These are phyloP conservation scores for Drosophila leontia DNA, from an alignment of 1,140 invertebrate species.

Conservation along the genomic window DNA sequence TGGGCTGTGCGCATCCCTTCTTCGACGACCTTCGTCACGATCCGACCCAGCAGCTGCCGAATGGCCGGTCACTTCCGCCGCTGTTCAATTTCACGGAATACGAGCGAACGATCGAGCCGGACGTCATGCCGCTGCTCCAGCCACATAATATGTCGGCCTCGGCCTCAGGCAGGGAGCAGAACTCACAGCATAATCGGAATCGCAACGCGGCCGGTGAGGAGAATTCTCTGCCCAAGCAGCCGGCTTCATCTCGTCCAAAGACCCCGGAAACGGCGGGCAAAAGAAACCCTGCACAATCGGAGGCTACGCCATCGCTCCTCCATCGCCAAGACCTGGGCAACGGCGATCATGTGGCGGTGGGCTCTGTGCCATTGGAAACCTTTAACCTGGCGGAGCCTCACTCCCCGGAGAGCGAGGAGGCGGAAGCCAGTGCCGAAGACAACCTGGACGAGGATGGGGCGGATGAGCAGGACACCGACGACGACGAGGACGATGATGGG, in stretches of 20 bases:
- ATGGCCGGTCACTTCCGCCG: slow-evolving; percentile 48
- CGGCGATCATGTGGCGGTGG: slow-evolving; percentile 54
- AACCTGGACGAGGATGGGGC: slow-evolving; percentile 18
- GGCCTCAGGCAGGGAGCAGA: background rate
- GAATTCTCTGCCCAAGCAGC: background rate
- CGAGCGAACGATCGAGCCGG: slow-evolving; percentile 56
- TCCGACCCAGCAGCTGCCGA: slow-evolving; percentile 61
- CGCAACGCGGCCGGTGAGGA: slow-evolving; percentile 62
- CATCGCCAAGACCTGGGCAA: slow-evolving; percentile 55
- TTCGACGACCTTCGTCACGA: slow-evolving; percentile 70
- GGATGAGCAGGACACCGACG: slow-evolving; percentile 29
- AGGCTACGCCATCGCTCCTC: background rate
- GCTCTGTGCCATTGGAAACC: slow-evolving; percentile 9
- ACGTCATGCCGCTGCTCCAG: slow-evolving; percentile 28
- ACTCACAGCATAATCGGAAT: background rate
- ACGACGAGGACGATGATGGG: slow-evolving; percentile 38
- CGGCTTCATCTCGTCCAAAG: background rate
- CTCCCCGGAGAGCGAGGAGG: slow-evolving; percentile 20
- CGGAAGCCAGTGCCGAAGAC: slow-evolving; percentile 26
- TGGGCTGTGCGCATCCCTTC: slow-evolving; percentile 68
- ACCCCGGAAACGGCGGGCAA: slow-evolving; percentile 2
- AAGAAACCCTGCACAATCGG: background rate
- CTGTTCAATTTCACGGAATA: slow-evolving; percentile 66
- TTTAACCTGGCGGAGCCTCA: background rate
- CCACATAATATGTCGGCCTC: slow-evolving; percentile 1